A percentile compares a stretch with the other conserved stretches of the same genome.
phyloP scores from a whole-genome alignment of 37 sponge, comb jelly and placozoan genomes.

The Mnemiopsis leidyi region DNA sequence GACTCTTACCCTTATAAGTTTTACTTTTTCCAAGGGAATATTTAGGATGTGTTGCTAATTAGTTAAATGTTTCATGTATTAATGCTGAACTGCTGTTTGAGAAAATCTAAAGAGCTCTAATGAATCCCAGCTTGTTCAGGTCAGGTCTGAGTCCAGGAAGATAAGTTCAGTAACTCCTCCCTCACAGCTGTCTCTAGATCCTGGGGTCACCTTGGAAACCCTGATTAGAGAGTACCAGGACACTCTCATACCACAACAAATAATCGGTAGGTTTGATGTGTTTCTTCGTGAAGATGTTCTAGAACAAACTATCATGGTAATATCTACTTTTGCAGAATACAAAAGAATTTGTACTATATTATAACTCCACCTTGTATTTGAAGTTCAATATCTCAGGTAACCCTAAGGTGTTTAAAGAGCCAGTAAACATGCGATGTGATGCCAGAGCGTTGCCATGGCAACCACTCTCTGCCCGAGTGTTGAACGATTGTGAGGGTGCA shows the following conservation, averaged over 20 bases:
- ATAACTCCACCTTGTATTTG: neutral
- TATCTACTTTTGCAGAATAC: no score
- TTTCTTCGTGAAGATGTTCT: neutral
- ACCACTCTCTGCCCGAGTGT: neutral
- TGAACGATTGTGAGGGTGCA: constrained; percentile 34
- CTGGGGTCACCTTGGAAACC: neutral
- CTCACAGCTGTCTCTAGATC: neutral
- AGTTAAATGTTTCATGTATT: no score
- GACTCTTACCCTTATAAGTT: no score
- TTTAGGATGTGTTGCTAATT: no score
- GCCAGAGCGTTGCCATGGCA: constrained; percentile 39
- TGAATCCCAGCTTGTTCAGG: neutral
- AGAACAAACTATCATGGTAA: no score
- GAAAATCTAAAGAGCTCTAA: no score
- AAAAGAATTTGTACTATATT: no score
- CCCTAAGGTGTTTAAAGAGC: constrained; percentile 56
- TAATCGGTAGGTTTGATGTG: constrained; percentile 30
- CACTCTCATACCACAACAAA: constrained; percentile 40
- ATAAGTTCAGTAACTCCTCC: neutral
- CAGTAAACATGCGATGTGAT: constrained; percentile 49
- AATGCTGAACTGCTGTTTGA: no score
- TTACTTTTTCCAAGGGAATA: no score
- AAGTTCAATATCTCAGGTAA: constrained; percentile 13
- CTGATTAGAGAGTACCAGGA: constrained; percentile 56
- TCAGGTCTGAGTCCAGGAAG: neutral